These are phyloP conservation scores for Halcyon smyrnensis DNA, from an alignment of 2,797 vertebrate species.

Conservation along the genomic window DNA sequence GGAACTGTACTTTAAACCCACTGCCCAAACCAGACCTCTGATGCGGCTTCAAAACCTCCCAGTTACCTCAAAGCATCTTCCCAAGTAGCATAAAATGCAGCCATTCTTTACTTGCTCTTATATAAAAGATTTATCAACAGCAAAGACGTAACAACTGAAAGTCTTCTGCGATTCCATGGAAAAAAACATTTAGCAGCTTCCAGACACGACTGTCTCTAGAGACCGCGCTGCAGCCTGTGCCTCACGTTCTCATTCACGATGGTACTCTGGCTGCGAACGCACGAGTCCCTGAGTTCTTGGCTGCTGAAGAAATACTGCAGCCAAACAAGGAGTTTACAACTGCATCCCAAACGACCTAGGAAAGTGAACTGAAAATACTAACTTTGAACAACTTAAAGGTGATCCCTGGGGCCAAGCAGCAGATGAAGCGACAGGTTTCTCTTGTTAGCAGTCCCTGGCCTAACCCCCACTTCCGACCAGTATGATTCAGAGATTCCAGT, in stretches of 20 bases:
- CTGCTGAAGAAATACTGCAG: background rate
- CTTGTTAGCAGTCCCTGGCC: background rate
- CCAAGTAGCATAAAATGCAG: background rate
- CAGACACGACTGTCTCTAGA: background rate
- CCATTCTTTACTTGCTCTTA: background rate
- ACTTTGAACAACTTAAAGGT: background rate
- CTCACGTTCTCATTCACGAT: background rate
- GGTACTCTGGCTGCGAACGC: background rate
- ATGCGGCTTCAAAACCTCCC: background rate
- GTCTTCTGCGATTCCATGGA: background rate
- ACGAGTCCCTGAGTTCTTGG: background rate
- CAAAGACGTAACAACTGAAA: background rate
- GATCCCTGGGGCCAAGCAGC: background rate
- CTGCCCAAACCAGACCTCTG: background rate
- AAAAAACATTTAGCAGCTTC: background rate
- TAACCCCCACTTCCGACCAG: background rate
- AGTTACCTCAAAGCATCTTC: background rate
- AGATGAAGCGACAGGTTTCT: background rate
- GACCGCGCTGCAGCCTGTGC: background rate
- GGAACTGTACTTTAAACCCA: background rate
- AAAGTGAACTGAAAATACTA: background rate
- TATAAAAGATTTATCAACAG: background rate
- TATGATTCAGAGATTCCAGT: background rate
- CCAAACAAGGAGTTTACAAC: background rate
- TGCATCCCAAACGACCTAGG: rapidly evolving